Conservation (phyloP, 92 coral and sea anemone species). For the Epizoanthus rinbou region DNA sequence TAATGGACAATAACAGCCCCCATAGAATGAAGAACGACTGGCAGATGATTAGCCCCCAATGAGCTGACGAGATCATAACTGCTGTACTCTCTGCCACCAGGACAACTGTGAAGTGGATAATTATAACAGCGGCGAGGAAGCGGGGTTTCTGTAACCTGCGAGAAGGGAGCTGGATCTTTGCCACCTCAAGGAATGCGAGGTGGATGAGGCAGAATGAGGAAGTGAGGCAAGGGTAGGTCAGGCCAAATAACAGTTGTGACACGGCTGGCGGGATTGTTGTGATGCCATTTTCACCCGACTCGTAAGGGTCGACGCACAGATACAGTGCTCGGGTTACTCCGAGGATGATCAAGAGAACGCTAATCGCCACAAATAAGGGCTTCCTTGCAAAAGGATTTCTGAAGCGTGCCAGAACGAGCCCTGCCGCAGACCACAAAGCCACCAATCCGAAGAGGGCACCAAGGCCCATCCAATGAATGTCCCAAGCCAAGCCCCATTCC, state of each 20-base stretch:
- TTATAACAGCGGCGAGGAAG: constrained; percentile 66
- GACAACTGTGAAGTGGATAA: constrained; percentile 67
- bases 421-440: constrained; percentile 67
- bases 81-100: constrained; percentile 66
- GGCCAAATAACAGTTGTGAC: constrained; percentile 61
- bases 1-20: constrained; percentile 52
- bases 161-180: constrained; percentile 66
- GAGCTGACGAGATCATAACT: constrained; percentile 47
- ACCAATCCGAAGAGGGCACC: constrained; percentile 67
- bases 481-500: constrained; percentile 70
- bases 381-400: constrained; percentile 39
- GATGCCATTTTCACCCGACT: constrained; percentile 72
- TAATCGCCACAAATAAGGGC: constrained; percentile 65
- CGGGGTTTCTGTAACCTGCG: constrained; percentile 64
- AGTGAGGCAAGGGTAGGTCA: constrained; percentile 87
- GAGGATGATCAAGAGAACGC: constrained; percentile 57
- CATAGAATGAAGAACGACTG: constrained; percentile 70
- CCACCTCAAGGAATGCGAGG: constrained; percentile 84
- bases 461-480: constrained; percentile 64
- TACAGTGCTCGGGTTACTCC: constrained; percentile 77
- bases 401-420: constrained; percentile 56
- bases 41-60: constrained; percentile 63
- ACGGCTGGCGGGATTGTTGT: constrained; percentile 49
- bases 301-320: constrained; percentile 82
- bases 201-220: constrained; percentile 85